A percentile compares a stretch with the other conserved stretches of the same genome.
Conservation (phyloP, 2,888 invertebrate species). For the Phasia obesa region DNA sequence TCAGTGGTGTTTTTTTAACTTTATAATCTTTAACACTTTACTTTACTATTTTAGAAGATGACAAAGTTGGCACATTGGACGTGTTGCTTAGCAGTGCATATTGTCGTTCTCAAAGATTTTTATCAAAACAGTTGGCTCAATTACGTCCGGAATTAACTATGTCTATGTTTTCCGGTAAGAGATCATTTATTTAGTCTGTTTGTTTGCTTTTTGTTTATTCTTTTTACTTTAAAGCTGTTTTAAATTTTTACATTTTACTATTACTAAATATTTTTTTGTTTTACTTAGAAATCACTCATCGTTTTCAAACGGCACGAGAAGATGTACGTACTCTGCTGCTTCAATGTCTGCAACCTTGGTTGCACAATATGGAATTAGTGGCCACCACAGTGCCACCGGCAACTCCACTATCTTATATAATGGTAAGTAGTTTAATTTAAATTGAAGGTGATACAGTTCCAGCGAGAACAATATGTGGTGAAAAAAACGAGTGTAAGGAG, state of each 20-base stretch:
- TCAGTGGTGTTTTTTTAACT: neutral
- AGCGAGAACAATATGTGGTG: too few relatives aligned
- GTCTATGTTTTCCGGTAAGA: constrained; percentile 98
- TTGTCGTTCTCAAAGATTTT: constrained; percentile 95
- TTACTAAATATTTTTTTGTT: constrained; percentile 10
- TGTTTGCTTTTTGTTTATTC: neutral
- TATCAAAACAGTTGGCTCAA: constrained; percentile 95
- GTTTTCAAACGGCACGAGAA: constrained; percentile 97
- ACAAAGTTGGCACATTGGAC: constrained; percentile 88
- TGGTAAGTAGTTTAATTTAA: constrained; percentile 85
- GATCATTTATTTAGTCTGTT: too few relatives aligned
- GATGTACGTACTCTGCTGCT: constrained; percentile 95
- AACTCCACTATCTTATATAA: constrained; percentile 92
- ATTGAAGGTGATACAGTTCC: too few relatives aligned
- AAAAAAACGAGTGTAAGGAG: too few relatives aligned
- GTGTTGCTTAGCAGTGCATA: constrained; percentile 93
- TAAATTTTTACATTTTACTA: neutral
- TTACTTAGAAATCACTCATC: constrained; percentile 94
- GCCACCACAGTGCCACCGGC: constrained; percentile 98
- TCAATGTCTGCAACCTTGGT: constrained; percentile 97
- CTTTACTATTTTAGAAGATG: constrained; percentile 79
- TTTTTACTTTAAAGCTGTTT: neutral
- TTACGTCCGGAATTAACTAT: constrained; percentile 98
- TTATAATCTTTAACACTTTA: too few relatives aligned
- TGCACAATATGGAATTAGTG: constrained; percentile 98